These are phyloP conservation scores for Lithophane ornitopus DNA, from an alignment of 2,888 invertebrate species.

Conservation along the genomic window DNA sequence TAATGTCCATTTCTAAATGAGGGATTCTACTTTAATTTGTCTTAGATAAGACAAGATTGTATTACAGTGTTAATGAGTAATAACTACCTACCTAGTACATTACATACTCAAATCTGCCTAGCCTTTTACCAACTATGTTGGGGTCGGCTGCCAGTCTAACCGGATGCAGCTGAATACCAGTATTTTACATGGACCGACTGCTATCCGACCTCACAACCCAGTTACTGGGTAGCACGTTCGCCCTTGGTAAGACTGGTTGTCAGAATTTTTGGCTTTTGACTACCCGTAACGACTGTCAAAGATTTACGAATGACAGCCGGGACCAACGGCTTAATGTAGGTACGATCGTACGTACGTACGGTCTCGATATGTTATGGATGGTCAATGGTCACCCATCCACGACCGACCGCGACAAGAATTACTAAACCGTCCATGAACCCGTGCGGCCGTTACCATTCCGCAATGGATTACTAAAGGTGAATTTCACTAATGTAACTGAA, in stretches of 20 bases:
- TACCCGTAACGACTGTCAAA: background rate
- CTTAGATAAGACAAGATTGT: background rate
- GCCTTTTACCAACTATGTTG: background rate
- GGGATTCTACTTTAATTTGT: background rate
- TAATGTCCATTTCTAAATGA: conserved; percentile 1
- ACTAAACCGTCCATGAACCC: background rate
- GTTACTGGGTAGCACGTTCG: background rate
- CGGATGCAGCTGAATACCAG: background rate
- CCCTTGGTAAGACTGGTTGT: too few relatives aligned
- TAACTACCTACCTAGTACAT: background rate
- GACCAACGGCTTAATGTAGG: background rate
- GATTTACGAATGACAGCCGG: background rate
- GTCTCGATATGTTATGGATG: too few relatives aligned
- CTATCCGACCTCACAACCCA: background rate
- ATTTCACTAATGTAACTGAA: too few relatives aligned
- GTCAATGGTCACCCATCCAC: background rate
- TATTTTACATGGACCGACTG: background rate
- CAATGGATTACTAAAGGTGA: background rate
- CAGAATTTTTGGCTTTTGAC: background rate
- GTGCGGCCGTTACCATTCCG: background rate
- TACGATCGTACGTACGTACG: too few relatives aligned
- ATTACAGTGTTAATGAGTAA: background rate
- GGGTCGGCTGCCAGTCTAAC: background rate
- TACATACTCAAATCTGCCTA: background rate
- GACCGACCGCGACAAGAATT: background rate